phyloP scores from a whole-genome alignment of 2,888 invertebrate genomes.

The Drosophila neotestacea region DNA sequence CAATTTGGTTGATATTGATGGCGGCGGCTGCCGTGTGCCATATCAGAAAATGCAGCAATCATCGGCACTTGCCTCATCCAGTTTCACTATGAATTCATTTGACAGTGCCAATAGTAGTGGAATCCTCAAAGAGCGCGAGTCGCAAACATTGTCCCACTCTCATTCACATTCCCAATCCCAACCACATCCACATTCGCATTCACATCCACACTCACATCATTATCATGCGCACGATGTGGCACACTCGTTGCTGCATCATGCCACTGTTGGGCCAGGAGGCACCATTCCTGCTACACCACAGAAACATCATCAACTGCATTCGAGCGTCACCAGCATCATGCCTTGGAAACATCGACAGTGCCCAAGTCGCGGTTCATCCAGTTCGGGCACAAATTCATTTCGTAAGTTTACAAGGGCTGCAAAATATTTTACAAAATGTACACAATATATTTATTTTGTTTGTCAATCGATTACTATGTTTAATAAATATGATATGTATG shows the following conservation, averaged over 20 bases:
- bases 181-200: conserved; percentile 37
- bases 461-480: not conserved
- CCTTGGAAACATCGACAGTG: conserved; percentile 85
- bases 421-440: no score
- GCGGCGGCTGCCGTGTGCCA: conserved; percentile 70
- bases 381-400: conserved; percentile 85
- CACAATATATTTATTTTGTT: not conserved
- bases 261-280: conserved; percentile 34
- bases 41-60: conserved; percentile 81
- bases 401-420: conserved; percentile 78
- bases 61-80: conserved; percentile 69
- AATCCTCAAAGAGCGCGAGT: conserved; percentile 82
- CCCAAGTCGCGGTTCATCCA: conserved; percentile 85
- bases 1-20: conserved; percentile 81
- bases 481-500: not conserved
- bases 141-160: conserved; percentile 34
- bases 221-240: conserved; percentile 65
- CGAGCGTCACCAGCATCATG: conserved; percentile 84
- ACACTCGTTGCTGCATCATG: conserved; percentile 61
- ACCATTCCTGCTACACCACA: conserved; percentile 73
- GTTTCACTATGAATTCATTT: conserved; percentile 76
- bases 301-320: conserved; percentile 81
- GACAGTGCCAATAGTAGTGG: conserved; percentile 74
- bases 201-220: conserved; percentile 64
- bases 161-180: conserved; percentile 15